A percentile compares a stretch with the other conserved stretches of the same genome.
Evolutionary conservation across 2,888 invertebrate genomes (phyloP).

Genomic region (Amphipyra berbera): DNA sequence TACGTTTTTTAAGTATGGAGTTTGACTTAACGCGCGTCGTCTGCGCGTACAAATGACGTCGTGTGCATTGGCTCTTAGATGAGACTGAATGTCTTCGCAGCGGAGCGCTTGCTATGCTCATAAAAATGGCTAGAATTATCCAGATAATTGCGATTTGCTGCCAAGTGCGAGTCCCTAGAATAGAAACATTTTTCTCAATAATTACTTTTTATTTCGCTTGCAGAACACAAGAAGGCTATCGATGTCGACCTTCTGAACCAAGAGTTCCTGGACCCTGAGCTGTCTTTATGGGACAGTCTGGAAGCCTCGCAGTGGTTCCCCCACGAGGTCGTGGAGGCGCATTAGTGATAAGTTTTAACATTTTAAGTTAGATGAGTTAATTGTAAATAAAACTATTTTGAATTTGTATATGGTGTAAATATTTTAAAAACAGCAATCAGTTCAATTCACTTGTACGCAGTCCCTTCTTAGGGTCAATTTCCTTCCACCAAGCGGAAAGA

Average conservation of each 20-base stretch:
- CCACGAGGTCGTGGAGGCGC: constrained; percentile 92
- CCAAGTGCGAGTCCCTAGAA: no score
- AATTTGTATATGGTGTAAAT: constrained; percentile 1
- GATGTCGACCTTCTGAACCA: constrained; percentile 94
- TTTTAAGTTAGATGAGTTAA: constrained; percentile 32
- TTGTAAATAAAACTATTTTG: constrained; percentile 40
- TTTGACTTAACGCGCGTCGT: no score
- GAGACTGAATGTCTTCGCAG: no score
- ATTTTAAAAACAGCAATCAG: constrained; percentile 1
- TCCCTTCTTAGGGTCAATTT: no score
- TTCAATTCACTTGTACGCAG: no score
- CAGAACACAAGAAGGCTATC: constrained; percentile 93
- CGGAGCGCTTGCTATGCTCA: no score
- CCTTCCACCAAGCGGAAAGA: no score
- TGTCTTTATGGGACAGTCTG: constrained; percentile 94
- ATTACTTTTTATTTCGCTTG: constrained; percentile 48
- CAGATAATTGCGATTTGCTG: no score
- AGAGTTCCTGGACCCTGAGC: constrained; percentile 93
- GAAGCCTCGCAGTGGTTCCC: constrained; percentile 96
- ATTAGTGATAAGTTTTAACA: constrained; percentile 37
- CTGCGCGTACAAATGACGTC: no score
- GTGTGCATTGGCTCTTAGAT: no score
- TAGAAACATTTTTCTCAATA: neutral
- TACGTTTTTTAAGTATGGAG: no score
- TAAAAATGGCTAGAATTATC: no score